Evolutionary conservation across 2,888 invertebrate species (phyloP), one percentile per base, ranked within the genome.

Genomic region (Drosophila lacicola): DNA sequence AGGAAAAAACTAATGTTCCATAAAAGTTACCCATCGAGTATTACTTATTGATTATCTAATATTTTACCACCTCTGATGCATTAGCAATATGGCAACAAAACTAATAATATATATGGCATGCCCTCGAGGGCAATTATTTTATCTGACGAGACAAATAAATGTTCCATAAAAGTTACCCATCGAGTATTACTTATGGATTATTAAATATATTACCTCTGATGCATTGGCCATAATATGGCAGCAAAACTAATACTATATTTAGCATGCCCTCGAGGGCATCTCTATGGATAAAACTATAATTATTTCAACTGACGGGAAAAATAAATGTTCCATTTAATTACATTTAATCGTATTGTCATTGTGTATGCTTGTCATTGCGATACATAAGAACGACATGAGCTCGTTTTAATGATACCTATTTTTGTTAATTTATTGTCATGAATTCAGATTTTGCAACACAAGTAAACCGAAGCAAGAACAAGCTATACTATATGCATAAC

Each of bases 271-370:
- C 29, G 8, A 33, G 3, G 36, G 33, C 37, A 21, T 44, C 17
- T 17, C 21, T 14, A 13, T 41, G 9, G 14, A 21, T 17, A 13
- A 25, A 8, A 5, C 49, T 1, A 21, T 33, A 34, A 41, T 36
- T 29, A 39, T 3, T 19, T 5, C 6, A 41, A 41, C 5, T 21
- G 8, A 29, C 39, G 25, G 8, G 10, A 39, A 25, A 41, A 17
- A 46, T 3, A 25, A 29, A 41, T 54, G 14, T 42, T 25, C 11
- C 33, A 56, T 50, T 58, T 46, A 58, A 67, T 45, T 46, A 42
- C 33, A 54, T 47, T 58, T 21, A 67, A 56, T 62, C 47, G 51
- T 21, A 50, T 44, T 36, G 57, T 55, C 54, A 58, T 77, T 77
- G 57, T 17, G 25, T 10, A 39, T 29, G 46, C 25, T 46, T 42